Percentiles rank a stretch among this genome's conserved stretches.
These are phyloP conservation scores for Antrozous pallidus DNA, from an alignment of 2,797 vertebrate genomes.

Conservation along the genomic window DNA sequence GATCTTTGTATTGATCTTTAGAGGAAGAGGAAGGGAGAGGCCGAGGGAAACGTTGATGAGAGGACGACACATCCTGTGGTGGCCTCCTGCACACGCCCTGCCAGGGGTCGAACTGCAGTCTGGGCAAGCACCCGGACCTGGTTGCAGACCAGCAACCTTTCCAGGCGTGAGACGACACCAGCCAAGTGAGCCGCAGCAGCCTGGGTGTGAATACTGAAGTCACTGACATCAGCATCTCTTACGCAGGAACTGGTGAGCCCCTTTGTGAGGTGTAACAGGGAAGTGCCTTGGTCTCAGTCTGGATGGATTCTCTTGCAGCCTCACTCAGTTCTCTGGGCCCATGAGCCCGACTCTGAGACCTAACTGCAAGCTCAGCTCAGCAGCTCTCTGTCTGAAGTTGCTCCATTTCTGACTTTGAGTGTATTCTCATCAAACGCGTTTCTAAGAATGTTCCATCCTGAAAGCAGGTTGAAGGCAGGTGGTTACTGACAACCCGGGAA, in stretches of 20 bases:
- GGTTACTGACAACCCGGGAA: neutral
- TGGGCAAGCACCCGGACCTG: no score
- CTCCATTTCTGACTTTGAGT: neutral
- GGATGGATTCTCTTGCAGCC: neutral
- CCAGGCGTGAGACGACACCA: no score
- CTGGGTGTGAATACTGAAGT: neutral
- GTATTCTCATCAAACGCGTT: neutral
- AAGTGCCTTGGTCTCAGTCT: neutral
- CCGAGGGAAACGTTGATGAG: no score
- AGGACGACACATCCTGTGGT: no score
- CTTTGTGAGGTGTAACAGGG: neutral
- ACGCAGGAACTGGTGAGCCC: neutral
- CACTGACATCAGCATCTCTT: neutral
- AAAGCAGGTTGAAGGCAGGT: neutral
- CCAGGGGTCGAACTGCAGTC: no score
- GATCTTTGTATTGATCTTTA: no score
- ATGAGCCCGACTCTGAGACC: neutral
- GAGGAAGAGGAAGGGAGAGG: no score
- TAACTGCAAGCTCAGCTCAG: neutral
- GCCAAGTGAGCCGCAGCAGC: no score
- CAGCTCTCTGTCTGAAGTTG: neutral
- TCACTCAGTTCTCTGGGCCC: neutral
- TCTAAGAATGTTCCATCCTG: neutral
- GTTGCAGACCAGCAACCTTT: no score
- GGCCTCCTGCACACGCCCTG: no score